phyloP scores from a whole-genome alignment of 2,797 vertebrate genomes.

The Ctenopoma multispine region DNA sequence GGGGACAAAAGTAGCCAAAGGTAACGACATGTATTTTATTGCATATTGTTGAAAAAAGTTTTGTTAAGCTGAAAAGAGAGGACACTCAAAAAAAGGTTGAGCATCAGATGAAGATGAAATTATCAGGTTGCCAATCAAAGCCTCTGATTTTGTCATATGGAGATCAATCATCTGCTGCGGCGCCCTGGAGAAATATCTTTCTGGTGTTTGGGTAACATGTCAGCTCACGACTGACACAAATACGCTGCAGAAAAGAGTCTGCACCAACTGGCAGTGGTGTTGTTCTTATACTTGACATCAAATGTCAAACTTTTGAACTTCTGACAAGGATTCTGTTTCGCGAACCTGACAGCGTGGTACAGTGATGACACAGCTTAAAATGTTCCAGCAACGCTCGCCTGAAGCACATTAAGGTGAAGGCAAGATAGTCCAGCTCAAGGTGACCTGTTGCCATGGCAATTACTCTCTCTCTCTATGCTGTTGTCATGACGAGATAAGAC shows the following conservation, averaged over 20 bases:
- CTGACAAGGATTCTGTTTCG: slow-evolving; percentile 13
- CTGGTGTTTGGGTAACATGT: slow-evolving; percentile 47
- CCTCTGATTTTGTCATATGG: slow-evolving; percentile 55
- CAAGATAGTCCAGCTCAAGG: slow-evolving; percentile 59
- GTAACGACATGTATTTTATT: no score
- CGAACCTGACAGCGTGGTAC: background rate
- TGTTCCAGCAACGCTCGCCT: background rate
- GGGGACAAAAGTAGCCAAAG: background rate
- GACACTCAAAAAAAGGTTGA: slow-evolving; percentile 13
- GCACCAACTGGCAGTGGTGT: background rate
- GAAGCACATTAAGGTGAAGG: slow-evolving; percentile 15
- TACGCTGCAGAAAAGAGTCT: slow-evolving; percentile 15
- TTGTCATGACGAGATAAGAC: slow-evolving; percentile 72
- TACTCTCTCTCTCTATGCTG: slow-evolving; percentile 61
- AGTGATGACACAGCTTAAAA: background rate
- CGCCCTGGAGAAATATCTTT: slow-evolving; percentile 57
- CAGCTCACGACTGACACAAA: slow-evolving; percentile 54
- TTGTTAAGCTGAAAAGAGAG: background rate
- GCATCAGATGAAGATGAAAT: slow-evolving; percentile 6
- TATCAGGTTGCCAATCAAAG: slow-evolving; percentile 46
- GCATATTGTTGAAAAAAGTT: no score
- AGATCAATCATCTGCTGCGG: slow-evolving; percentile 59
- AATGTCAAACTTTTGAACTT: slow-evolving; percentile 16
- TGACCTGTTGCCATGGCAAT: slow-evolving; percentile 78
- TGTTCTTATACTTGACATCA: slow-evolving; percentile 8